Conservation (phyloP, 2,797 vertebrate species). For the Pipistrellus kuhlii region DNA sequence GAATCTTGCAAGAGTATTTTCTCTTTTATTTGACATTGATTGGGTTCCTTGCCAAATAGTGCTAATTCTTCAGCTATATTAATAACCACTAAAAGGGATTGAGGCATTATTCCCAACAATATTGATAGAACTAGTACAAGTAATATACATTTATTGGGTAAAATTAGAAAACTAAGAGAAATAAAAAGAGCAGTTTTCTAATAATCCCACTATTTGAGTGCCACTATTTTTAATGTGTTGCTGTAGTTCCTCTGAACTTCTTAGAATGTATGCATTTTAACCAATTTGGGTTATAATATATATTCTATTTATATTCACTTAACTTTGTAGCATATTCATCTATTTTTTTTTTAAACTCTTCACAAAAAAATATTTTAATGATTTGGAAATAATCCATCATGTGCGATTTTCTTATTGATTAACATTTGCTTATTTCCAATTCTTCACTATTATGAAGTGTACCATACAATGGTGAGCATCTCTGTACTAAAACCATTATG, state of each 20-base stretch:
- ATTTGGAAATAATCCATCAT: background rate
- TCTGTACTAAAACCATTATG: background rate
- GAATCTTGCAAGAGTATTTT: background rate
- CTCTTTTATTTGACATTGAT: background rate
- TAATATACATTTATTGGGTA: background rate
- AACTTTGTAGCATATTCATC: background rate
- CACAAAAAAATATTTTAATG: constrained; percentile 2
- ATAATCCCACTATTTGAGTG: background rate
- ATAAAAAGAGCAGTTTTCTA: background rate
- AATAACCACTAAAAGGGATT: background rate
- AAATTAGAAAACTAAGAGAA: constrained; percentile 35
- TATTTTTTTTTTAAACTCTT: constrained; percentile 10
- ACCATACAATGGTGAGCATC: background rate
- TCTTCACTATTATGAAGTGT: background rate
- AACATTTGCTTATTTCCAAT: background rate
- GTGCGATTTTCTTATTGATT: background rate
- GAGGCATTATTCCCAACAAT: background rate
- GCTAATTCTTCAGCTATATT: background rate
- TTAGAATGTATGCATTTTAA: background rate
- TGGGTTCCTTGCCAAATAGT: background rate
- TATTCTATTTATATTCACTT: background rate
- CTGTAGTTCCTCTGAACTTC: background rate
- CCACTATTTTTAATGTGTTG: background rate
- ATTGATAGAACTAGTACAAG: background rate
- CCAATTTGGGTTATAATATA: background rate